Evolutionary conservation across 2,113 vertebrate genomes (phyloP), one percentile per base, ranked within the genome.

Genomic region (Passer montanus): DNA sequence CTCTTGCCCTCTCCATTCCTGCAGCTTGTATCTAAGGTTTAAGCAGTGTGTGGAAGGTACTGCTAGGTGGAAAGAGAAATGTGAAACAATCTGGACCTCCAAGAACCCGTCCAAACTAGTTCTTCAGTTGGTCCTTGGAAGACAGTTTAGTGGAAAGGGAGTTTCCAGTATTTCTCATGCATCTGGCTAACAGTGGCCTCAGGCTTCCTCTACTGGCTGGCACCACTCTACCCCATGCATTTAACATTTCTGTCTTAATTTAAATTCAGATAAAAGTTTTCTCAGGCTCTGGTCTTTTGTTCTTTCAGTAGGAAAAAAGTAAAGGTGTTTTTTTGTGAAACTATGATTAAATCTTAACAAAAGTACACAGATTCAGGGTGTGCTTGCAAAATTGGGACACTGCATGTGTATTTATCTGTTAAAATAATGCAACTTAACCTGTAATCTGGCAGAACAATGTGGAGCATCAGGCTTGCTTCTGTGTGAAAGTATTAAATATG

Each of bases 81-180:
- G 21, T 69, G 63, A 56, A 81, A 67, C 19, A 94, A 84, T 33
- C 24, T 68, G 91, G 91, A 94, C 64, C 15, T 87, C 78, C 27
- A 58, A 75, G 47, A 89, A 90, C 59, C 43, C 4, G 75, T 78
- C 60, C 39, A 39, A 90, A 93, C 96, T 86, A 86, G 94, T 89
- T 93, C 50, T 79, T 94, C 55, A 55, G 28, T 80, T 89, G 64
- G 76, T 70, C 80, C 39, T 84, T 93, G 91, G 64, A 93, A 93
- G 76, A 64, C 10, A 63, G n/a, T 74, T 86, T 35, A 84, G 43
- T 84, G 83, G 76, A 96, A 94, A 96, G 94, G 96, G 95, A 90
- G 68, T 93, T 97, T 86, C 86, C 91, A 21, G 1, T 69, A 64
- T 84, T 94, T 81, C 80, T 93, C 77, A 44, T 11, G 7, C 47